phyloP scores from a whole-genome alignment of 2,888 invertebrate species.

The Ectropis crepuscularia region DNA sequence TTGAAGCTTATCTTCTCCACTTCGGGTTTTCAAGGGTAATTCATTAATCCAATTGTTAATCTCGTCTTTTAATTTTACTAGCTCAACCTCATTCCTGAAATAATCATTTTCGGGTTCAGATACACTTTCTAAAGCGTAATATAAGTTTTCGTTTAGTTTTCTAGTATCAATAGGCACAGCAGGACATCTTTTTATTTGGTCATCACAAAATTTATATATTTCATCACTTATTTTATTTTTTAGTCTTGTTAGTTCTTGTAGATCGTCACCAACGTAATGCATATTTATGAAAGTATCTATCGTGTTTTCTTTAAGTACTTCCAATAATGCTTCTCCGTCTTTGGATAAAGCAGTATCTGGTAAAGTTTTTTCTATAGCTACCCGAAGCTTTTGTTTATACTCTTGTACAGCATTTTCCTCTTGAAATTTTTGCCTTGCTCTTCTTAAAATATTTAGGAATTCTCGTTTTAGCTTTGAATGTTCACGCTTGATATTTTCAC shows the following conservation, averaged over 20 bases:
- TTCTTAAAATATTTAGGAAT: slow-evolving; percentile 49
- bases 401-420: slow-evolving; percentile 50
- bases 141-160: slow-evolving; percentile 55
- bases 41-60: slow-evolving; percentile 56
- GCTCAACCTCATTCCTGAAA: slow-evolving; percentile 54
- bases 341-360: slow-evolving; percentile 44
- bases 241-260: slow-evolving; percentile 47
- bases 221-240: slow-evolving; percentile 54
- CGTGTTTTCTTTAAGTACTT: slow-evolving; percentile 60
- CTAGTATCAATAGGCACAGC: slow-evolving; percentile 46
- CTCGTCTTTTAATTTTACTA: slow-evolving; percentile 55
- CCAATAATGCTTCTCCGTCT: slow-evolving; percentile 55
- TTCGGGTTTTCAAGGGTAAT: slow-evolving; percentile 49
- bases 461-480: slow-evolving; percentile 44
- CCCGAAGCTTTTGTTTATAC: slow-evolving; percentile 59
- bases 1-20: slow-evolving; percentile 41
- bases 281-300: slow-evolving; percentile 66
- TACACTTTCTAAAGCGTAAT: slow-evolving; percentile 54
- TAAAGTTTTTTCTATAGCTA: slow-evolving; percentile 55
- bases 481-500: slow-evolving; percentile 39
- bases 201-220: slow-evolving; percentile 57
- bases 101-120: slow-evolving; percentile 54
- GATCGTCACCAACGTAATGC: slow-evolving; percentile 50
- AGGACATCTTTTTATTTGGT: slow-evolving; percentile 55
- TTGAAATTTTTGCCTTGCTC: slow-evolving; percentile 47